These are phyloP conservation scores for Nixonia krombeini DNA, from an alignment of 1,140 invertebrate species.

Conservation along the genomic window DNA sequence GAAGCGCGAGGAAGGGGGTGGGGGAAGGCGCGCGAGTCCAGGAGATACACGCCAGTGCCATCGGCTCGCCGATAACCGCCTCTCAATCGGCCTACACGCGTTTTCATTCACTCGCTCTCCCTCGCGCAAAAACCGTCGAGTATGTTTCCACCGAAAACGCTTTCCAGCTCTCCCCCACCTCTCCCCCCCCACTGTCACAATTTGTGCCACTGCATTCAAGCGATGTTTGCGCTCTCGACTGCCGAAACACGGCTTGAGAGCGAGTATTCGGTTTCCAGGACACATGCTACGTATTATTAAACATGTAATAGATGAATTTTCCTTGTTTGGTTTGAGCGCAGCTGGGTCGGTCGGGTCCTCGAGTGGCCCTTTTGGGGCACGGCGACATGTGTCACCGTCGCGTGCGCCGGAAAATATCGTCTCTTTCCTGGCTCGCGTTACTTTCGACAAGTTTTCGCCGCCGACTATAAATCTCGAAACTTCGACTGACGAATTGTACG, in stretches of 20 bases:
- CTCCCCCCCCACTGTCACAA: no score
- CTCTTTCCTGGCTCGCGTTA: no score
- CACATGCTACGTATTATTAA: constrained; percentile 6
- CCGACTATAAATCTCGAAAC: no score
- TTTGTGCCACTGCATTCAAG: no score
- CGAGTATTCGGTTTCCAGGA: constrained; percentile 6
- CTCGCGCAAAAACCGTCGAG: no score
- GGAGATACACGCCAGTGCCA: constrained; percentile 7
- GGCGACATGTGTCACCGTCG: constrained; percentile 3
- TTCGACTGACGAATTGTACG: no score
- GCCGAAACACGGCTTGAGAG: not conserved
- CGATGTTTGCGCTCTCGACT: not conserved
- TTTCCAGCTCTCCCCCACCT: no score
- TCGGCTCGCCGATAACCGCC: not conserved
- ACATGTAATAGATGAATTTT: constrained; percentile 51
- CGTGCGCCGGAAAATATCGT: no score
- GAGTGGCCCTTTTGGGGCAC: constrained; percentile 12
- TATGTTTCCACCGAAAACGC: not conserved
- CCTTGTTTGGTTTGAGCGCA: constrained; percentile 55
- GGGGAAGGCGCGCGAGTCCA: constrained; percentile 1
- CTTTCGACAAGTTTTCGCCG: not conserved
- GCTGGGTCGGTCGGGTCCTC: constrained; percentile 34
- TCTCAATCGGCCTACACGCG: no score
- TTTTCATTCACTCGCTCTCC: no score
- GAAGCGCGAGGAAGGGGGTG: constrained; percentile 1